phyloP scores from a whole-genome alignment of 2,797 vertebrate genomes.

The Mormyrops boulengeri region DNA sequence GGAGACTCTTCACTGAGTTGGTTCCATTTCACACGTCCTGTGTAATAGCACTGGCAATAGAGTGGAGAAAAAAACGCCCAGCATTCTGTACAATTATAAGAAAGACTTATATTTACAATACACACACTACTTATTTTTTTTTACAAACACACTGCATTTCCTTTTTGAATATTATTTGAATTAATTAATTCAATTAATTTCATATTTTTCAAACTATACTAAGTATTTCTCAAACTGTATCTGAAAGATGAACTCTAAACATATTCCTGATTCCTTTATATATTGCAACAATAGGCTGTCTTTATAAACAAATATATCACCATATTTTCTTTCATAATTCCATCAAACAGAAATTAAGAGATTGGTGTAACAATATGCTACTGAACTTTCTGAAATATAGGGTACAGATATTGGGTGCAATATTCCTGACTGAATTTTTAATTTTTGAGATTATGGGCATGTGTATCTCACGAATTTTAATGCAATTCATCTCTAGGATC shows the following conservation, averaged over 20 bases:
- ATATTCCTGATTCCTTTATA: neutral
- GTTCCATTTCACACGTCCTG: neutral
- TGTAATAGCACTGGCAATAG: constrained; percentile 14
- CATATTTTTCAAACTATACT: neutral
- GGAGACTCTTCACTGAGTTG: neutral
- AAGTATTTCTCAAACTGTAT: neutral
- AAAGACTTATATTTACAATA: neutral
- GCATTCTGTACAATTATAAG: too few relatives aligned
- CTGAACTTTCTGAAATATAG: neutral
- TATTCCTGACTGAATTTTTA: neutral
- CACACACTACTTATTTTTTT: neutral
- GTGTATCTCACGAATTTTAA: neutral
- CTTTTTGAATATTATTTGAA: neutral
- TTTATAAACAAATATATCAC: neutral
- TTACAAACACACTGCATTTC: neutral
- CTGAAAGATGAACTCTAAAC: neutral
- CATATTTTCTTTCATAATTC: neutral
- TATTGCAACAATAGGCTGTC: neutral
- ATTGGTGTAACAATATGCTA: neutral
- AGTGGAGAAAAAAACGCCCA: neutral
- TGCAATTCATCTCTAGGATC: neutral
- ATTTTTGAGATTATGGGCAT: neutral
- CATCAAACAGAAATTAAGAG: neutral
- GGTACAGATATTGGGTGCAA: neutral
- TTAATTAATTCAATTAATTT: neutral